Evolutionary conservation across 1,140 invertebrate species (phyloP).

Genomic region (Zaprionus nigranus): DNA sequence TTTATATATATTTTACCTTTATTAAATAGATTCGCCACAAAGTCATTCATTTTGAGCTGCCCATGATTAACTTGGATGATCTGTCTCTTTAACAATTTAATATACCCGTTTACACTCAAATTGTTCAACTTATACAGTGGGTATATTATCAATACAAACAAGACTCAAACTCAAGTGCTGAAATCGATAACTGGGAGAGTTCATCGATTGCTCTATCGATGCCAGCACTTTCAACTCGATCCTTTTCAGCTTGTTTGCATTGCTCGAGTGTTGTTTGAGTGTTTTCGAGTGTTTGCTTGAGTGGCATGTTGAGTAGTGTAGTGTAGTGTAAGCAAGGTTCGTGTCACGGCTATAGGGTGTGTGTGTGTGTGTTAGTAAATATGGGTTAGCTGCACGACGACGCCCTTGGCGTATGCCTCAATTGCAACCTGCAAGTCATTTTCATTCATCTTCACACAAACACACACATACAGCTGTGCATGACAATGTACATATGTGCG

Average conservation of each 20-base stretch:
- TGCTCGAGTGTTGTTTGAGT: not conserved
- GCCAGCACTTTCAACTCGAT: not conserved
- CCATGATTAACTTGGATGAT: too few relatives aligned
- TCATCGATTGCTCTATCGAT: not conserved
- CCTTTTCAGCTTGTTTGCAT: not conserved
- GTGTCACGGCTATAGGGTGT: conserved; percentile 9
- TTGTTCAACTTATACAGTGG: not conserved
- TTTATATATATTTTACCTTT: too few relatives aligned
- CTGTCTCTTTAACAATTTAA: not conserved
- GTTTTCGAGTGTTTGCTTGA: not conserved
- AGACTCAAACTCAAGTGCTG: not conserved
- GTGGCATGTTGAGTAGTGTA: conserved; percentile 2
- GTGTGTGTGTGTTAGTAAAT: not conserved
- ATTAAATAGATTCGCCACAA: too few relatives aligned
- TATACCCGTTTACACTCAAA: not conserved
- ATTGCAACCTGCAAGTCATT: conserved; percentile 30
- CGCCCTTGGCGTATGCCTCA: conserved; percentile 40
- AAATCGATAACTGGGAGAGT: not conserved
- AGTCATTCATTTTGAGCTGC: too few relatives aligned
- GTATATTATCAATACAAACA: not conserved
- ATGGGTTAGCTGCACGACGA: conserved; percentile 23
- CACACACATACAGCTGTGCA: not conserved
- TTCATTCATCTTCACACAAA: conserved; percentile 40
- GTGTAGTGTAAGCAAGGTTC: not conserved
- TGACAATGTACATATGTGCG: not conserved